These are phyloP conservation scores for Trialeurodes vaporariorum DNA, from an alignment of 1,140 invertebrate species.

Conservation along the genomic window DNA sequence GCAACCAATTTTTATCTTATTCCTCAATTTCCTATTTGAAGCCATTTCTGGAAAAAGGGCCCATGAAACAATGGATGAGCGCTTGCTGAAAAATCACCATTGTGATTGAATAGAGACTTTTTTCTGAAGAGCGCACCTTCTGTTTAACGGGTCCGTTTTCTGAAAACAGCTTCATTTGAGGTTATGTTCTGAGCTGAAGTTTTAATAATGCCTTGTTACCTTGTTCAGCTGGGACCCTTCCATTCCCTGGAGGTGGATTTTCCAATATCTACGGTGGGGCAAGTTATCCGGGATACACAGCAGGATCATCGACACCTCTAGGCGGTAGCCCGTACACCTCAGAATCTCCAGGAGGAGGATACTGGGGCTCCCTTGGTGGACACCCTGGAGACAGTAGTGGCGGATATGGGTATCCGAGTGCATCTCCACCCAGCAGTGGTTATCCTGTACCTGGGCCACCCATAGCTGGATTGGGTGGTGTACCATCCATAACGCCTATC, in stretches of 20 bases:
- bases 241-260: constrained; percentile 14
- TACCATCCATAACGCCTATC: neutral
- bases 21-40: too few relatives aligned
- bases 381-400: constrained; percentile 22
- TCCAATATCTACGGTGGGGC: constrained; percentile 18
- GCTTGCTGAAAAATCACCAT: too few relatives aligned
- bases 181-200: too few relatives aligned
- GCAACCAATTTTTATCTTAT: too few relatives aligned
- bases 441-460: constrained; percentile 10
- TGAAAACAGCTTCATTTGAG: too few relatives aligned
- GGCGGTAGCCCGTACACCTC: constrained; percentile 30
- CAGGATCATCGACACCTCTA: constrained; percentile 28
- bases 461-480: constrained; percentile 13
- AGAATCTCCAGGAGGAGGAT: constrained; percentile 22
- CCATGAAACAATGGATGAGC: too few relatives aligned
- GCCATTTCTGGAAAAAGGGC: too few relatives aligned
- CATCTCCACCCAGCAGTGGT: neutral
- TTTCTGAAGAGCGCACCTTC: too few relatives aligned
- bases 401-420: constrained; percentile 2
- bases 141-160: too few relatives aligned
- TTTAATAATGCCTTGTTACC: too few relatives aligned
- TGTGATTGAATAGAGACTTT: too few relatives aligned
- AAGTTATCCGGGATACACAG: constrained; percentile 20
- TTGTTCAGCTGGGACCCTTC: too few relatives aligned
- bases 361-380: constrained; percentile 31